phyloP scores from a whole-genome alignment of 2,113 vertebrate species.

The Podarcis muralis region DNA sequence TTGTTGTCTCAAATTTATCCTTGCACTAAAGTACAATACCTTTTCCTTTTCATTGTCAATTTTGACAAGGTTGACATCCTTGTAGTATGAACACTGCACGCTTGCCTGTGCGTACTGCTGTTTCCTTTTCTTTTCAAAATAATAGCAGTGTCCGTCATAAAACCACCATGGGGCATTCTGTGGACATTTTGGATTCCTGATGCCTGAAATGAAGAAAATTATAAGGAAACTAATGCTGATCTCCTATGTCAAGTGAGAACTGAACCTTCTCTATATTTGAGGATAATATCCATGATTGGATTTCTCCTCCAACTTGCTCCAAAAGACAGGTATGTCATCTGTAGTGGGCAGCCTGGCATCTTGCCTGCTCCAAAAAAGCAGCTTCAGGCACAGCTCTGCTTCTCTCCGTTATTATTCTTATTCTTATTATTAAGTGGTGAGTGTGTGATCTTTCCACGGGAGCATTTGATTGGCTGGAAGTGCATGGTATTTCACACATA shows the following conservation, averaged over 20 bases:
- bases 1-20: too few species aligned
- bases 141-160: conserved; percentile 28
- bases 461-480: too few species aligned
- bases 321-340: too few species aligned
- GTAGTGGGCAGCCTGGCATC: too few species aligned
- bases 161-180: conserved; percentile 24
- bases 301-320: too few species aligned
- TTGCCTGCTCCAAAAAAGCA: too few species aligned
- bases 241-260: not conserved
- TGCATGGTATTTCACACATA: too few species aligned
- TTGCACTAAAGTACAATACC: not conserved
- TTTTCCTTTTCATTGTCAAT: conserved; percentile 16
- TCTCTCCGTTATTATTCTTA: too few species aligned
- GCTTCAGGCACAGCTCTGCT: too few species aligned
- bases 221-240: not conserved
- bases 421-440: too few species aligned
- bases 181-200: conserved; percentile 25
- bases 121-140: conserved; percentile 21
- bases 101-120: not conserved
- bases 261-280: not conserved
- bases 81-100: conserved; percentile 16
- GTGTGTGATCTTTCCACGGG: too few species aligned
- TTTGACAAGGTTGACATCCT: conserved; percentile 12
- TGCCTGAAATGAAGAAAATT: conserved; percentile 9
- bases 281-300: too few species aligned